Evolutionary conservation across 2,797 vertebrate species (phyloP), one percentile per base, ranked within the genome.

Genomic region (Salmo trutta): DNA sequence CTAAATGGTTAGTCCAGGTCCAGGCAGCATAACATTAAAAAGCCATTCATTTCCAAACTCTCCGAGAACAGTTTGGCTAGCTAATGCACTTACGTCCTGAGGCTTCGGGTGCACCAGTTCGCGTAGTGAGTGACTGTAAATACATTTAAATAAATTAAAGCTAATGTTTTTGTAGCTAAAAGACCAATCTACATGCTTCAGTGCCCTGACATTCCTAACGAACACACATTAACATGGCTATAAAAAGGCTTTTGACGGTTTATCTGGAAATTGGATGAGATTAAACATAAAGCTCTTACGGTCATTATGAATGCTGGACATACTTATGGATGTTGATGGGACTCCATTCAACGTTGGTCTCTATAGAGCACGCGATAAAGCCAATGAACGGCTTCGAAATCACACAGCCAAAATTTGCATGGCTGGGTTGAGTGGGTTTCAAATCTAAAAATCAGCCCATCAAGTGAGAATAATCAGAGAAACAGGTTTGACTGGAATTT

Each of bases 81-180:
- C 41, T 47, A 70, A 70, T 29, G 33, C 5, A 36, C 17, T 31
- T 31, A 1, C 16, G 1, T 33, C 31, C 66, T 27, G 16, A 15
- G 66, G 17, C 27, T 7, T 17, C 16, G 16, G 14, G 14, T 56
- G 52, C 19, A 17, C 71, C 21, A 31, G 21, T 73, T 73, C 6
- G 41, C 41, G 5, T 72, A 31, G 71, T 16, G 47, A 73, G 71
- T 54, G 71, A 73, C 53, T n/a, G 29, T 17, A 33, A 33, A 68
- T 17, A 33, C 3, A 66, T 5, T 5, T 16, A 27, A 8, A 16
- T 4, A 24, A 62, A 64, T 7, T 7, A 21, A 21, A 21, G 54
- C 54, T 21, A n/a, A n/a, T 56, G n/a, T 29, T 72, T 27, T 17
- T 2, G 51, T 16, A 27, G 6, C 24, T 54, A 47, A 72, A 54